Evolutionary conservation across 2,797 vertebrate species (phyloP).

Genomic region (Discoglossus pictus): DNA sequence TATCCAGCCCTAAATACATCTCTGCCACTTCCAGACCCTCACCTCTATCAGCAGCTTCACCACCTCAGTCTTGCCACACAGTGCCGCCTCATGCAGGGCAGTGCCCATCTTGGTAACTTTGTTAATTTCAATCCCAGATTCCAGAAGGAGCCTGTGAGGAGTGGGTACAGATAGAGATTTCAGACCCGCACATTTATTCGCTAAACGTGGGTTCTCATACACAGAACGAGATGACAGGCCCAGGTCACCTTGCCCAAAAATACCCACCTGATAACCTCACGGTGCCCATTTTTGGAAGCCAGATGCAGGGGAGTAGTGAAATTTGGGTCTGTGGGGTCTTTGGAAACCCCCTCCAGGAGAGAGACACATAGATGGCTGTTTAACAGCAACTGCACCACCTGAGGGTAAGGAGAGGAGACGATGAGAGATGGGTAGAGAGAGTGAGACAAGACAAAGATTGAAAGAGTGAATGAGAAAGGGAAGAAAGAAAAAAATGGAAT

Average conservation of each 20-base stretch:
- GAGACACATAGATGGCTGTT: conserved; percentile 87
- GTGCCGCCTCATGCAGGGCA: conserved; percentile 87
- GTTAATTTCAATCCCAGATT: conserved; percentile 93
- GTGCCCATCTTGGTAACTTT: conserved; percentile 90
- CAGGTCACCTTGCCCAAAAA: neutral
- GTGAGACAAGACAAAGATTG: too few species aligned
- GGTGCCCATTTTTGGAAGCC: conserved; percentile 89
- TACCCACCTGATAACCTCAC: conserved; percentile 85
- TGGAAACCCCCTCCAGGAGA: conserved; percentile 80
- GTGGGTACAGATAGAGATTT: neutral
- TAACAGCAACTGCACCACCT: conserved; percentile 88
- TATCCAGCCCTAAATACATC: accelerated
- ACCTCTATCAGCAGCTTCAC: conserved; percentile 91
- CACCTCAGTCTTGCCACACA: conserved; percentile 93
- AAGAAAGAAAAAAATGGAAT: too few species aligned
- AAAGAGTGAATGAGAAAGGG: too few species aligned
- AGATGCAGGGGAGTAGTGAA: conserved; percentile 86
- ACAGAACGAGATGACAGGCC: too few species aligned
- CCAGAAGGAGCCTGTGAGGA: conserved; percentile 81
- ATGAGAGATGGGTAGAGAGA: accelerated
- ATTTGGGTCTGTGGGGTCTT: conserved; percentile 76
- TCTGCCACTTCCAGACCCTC: conserved; percentile 51
- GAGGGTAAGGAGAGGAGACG: neutral
- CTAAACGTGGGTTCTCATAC: too few species aligned
- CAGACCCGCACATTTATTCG: too few species aligned